Percentiles rank a stretch among this genome's conserved stretches.
phyloP scores from a whole-genome alignment of 2,113 vertebrate species.

The Hymenochirus boettgeri region DNA sequence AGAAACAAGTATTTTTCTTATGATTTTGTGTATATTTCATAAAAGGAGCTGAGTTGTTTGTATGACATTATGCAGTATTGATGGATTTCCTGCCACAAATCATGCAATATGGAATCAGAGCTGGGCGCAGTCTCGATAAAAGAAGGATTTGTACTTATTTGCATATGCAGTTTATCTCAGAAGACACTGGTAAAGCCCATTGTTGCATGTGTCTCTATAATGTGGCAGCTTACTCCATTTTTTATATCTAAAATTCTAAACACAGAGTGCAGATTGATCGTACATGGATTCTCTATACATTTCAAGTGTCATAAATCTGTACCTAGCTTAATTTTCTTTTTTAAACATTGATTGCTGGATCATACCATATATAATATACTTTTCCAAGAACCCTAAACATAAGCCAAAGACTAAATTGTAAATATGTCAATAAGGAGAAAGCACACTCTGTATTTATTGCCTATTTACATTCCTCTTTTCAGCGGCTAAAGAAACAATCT shows the following conservation, averaged over 20 bases:
- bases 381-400: conserved; percentile 88
- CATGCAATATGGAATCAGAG: conserved; percentile 57
- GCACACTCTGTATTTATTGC: conserved; percentile 99
- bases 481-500: conserved; percentile 81
- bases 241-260: conserved; percentile 57
- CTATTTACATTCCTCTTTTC: conserved; percentile 87
- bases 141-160: conserved; percentile 56
- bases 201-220: conserved; percentile 72
- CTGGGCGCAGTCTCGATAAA: conserved; percentile 47
- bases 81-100: conserved; percentile 66
- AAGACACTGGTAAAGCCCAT: conserved; percentile 52
- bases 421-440: conserved; percentile 98
- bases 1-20: conserved; percentile 82
- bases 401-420: conserved; percentile 99
- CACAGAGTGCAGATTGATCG: conserved; percentile 62
- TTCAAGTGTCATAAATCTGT: conserved; percentile 67
- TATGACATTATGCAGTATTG: conserved; percentile 65
- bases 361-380: conserved; percentile 59
- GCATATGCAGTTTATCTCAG: conserved; percentile 62
- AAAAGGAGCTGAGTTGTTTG: conserved; percentile 65
- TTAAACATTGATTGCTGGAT: conserved; percentile 87
- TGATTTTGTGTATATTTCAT: conserved; percentile 72
- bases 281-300: conserved; percentile 62
- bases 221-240: conserved; percentile 53
- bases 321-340: conserved; percentile 75